Percentiles rank a stretch among this genome's conserved stretches.
These are phyloP conservation scores for Copidosoma aretas DNA, from an alignment of 2,888 invertebrate species.

Conservation along the genomic window DNA sequence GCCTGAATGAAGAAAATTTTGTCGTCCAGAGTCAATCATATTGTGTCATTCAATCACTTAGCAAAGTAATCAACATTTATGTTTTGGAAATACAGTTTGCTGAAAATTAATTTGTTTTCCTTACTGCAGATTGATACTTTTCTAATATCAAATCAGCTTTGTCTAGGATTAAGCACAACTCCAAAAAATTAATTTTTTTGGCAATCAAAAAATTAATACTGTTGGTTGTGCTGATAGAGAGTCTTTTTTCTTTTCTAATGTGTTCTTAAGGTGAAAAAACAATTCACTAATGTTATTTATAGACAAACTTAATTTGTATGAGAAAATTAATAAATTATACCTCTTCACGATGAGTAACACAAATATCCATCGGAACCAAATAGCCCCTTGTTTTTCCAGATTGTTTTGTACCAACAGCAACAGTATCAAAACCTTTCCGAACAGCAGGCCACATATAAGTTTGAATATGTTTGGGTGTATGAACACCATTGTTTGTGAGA, in stretches of 20 bases:
- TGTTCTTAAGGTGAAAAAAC: slow-evolving; percentile 14
- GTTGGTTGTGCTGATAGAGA: slow-evolving; percentile 60
- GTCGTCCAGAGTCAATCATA: slow-evolving; percentile 42
- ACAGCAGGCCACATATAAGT: slow-evolving; percentile 76
- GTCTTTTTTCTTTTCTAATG: slow-evolving; percentile 22
- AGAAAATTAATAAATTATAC: slow-evolving; percentile 26
- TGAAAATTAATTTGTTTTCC: slow-evolving; percentile 1
- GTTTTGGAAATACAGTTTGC: slow-evolving; percentile 8
- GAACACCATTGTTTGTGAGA: slow-evolving; percentile 36
- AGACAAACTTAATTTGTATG: slow-evolving; percentile 1
- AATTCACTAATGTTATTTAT: slow-evolving; percentile 14
- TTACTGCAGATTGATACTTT: slow-evolving; percentile 62
- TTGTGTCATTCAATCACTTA: slow-evolving; percentile 44
- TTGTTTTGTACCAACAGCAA: slow-evolving; percentile 68
- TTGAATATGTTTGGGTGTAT: slow-evolving; percentile 64
- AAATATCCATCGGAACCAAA: slow-evolving; percentile 71
- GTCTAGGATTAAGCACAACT: slow-evolving; percentile 74
- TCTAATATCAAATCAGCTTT: slow-evolving; percentile 71
- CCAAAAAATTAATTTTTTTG: slow-evolving; percentile 67
- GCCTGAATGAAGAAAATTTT: slow-evolving; percentile 35
- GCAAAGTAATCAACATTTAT: slow-evolving; percentile 11
- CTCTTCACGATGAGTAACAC: slow-evolving; percentile 59
- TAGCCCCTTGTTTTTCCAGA: slow-evolving; percentile 78
- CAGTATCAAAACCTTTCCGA: slow-evolving; percentile 70
- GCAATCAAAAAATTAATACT: slow-evolving; percentile 65